Conservation (phyloP, 2,888 invertebrate species). For the Cerastoderma edule region DNA sequence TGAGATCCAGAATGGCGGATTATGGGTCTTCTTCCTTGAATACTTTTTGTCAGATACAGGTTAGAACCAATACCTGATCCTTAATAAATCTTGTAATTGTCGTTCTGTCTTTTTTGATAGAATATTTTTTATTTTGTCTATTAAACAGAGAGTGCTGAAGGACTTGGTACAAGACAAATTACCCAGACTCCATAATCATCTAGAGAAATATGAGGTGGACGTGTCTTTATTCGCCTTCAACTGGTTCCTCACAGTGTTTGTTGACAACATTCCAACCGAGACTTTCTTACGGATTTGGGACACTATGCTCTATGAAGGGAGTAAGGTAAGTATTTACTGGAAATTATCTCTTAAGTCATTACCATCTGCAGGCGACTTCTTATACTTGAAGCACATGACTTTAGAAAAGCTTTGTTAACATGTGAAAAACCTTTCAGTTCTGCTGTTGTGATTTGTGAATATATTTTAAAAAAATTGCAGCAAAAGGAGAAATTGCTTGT, state of each 20-base stretch:
- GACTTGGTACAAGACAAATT: conserved; percentile 85
- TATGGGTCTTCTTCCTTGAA: no score
- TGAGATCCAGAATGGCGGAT: no score
- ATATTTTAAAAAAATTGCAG: no score
- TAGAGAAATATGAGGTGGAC: conserved; percentile 84
- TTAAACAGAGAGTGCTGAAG: conserved; percentile 85
- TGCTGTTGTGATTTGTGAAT: no score
- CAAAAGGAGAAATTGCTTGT: no score
- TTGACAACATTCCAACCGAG: conserved; percentile 85
- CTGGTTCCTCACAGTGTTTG: conserved; percentile 86
- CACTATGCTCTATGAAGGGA: conserved; percentile 86
- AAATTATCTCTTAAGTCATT: neutral
- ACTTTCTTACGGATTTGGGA: conserved; percentile 86
- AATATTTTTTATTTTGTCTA: no score
- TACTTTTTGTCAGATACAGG: no score
- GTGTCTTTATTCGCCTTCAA: conserved; percentile 85
- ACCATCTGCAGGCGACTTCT: neutral
- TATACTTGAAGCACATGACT: neutral
- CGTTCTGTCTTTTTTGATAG: no score
- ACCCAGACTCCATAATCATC: conserved; percentile 84
- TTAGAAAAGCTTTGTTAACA: no score
- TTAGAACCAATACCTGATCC: no score
- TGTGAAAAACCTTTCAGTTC: no score
- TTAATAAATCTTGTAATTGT: no score
- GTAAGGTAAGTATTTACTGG: conserved; percentile 83